Base-by-base conservation (phyloP, 2,797 vertebrate species). In the Spinus olivaceus region DNA sequence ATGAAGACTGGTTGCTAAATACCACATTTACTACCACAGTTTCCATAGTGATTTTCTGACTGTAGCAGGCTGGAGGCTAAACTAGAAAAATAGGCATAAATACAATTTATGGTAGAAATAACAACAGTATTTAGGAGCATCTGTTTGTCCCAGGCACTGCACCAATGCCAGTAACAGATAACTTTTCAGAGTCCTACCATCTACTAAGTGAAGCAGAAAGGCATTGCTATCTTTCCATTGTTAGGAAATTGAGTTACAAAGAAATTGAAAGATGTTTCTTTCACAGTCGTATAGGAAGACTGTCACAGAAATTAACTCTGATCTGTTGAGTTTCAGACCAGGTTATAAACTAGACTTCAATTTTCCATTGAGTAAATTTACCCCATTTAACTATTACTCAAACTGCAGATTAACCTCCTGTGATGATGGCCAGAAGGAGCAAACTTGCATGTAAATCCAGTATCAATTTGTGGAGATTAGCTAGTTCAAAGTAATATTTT, bases 41-140 rank as follows among this genome's bases (percentile, higher is more conserved):
- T 95, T 95, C 92, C 89, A 94, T 94, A 94, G 92, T 76, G 77
- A 96, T 95, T 90, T 91, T 86, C 59, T 92, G 82, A 71, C 50
- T 81, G 65, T 71, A 89, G 57, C 54, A 90, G 33, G 39, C 70
- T 70, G 47, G 35, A 88, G 22, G 59, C 49, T 92, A 72, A 90
- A 91, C 49, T 83, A 74, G 65, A 93, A 88, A 94, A 92, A 81
- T 30, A 86, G 41, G 59, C 61, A 69, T 70, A 81, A 95, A 89
- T 88, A 72, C 66, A 88, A 81, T 86, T 92, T 86, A 88, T 91
- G 37, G 50, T 81, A 70, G 69, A 88, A 96, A 89, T 86, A 94
- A 81, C 4, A 6, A 35, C 39, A 86, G 28, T 70, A 49, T 81
- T 86, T 92, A 83, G 61, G 46, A 91, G 50, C 39, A 86, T 27